A percentile compares a stretch with the other conserved stretches of the same genome.
Evolutionary conservation across 1,140 invertebrate genomes (phyloP).

Genomic region (Drosophila azteca): DNA sequence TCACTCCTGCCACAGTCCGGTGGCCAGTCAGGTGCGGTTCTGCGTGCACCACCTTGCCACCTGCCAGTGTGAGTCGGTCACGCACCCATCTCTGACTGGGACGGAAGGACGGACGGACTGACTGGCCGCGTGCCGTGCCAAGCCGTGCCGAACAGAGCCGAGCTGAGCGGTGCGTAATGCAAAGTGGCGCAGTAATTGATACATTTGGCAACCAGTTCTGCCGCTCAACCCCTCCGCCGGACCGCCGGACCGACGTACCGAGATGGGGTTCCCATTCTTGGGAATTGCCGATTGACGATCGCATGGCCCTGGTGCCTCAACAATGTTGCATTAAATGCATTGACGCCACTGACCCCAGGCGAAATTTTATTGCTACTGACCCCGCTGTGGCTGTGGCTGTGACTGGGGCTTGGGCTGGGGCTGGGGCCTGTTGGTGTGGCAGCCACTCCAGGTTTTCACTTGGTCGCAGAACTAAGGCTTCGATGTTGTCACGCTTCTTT

Average conservation of each 20-base stretch:
- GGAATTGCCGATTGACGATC: too few species aligned
- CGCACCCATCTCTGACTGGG: too few species aligned
- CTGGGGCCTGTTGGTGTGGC: too few species aligned
- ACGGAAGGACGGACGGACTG: too few species aligned
- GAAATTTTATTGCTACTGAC: constrained; percentile 24
- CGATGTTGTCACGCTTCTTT: constrained; percentile 28
- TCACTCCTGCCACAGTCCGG: too few species aligned
- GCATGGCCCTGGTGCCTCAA: constrained; percentile 1
- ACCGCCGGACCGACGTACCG: not conserved
- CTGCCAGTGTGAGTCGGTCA: too few species aligned
- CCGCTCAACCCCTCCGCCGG: too few species aligned
- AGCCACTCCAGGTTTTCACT: constrained; percentile 37
- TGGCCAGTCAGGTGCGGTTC: not conserved
- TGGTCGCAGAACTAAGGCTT: constrained; percentile 33
- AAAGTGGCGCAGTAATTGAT: constrained; percentile 5
- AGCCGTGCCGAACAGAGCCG: too few species aligned
- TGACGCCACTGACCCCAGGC: constrained; percentile 35
- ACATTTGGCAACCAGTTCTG: constrained; percentile 1
- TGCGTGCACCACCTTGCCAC: too few species aligned
- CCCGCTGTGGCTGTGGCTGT: constrained; percentile 12
- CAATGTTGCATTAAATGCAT: constrained; percentile 44
- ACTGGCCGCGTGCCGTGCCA: too few species aligned
- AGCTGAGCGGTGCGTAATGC: too few species aligned
- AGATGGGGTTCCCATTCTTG: too few species aligned
- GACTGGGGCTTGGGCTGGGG: not conserved